A percentile compares a stretch with the other conserved stretches of the same genome.
These are phyloP conservation scores for mouse (Mus musculus) DNA, from an alignment of 2,113 vertebrate genomes.

Conservation along the genomic window DNA sequence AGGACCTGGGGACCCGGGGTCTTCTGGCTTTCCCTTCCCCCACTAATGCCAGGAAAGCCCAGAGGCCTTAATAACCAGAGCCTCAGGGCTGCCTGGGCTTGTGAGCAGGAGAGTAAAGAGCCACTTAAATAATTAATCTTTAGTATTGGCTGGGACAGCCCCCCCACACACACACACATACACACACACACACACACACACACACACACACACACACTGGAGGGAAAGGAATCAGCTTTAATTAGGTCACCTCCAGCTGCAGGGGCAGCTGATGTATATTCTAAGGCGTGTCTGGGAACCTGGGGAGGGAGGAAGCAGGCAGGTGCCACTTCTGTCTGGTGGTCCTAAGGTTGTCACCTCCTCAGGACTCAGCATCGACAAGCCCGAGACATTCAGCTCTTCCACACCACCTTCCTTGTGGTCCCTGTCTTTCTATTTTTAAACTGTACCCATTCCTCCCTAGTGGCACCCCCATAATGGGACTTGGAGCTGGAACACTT, in stretches of 20 bases:
- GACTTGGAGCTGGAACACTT: not conserved
- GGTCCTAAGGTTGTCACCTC: not conserved
- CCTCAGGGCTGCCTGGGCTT: not conserved
- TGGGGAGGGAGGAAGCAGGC: not conserved
- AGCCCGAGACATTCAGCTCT: not conserved
- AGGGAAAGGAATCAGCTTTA: conserved; percentile 52
- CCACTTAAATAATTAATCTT: not conserved
- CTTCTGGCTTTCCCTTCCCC: not conserved
- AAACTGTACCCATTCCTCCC: not conserved
- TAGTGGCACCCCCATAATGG: not conserved
- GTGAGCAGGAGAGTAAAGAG: not conserved
- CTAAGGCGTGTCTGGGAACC: conserved; percentile 63
- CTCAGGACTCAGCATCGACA: not conserved
- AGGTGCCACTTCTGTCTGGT: not conserved
- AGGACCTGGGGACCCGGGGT: not conserved
- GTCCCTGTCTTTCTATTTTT: not conserved
- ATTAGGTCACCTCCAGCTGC: conserved; percentile 75
- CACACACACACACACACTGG: not conserved
- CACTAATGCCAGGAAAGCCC: not conserved
- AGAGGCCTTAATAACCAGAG: not conserved
- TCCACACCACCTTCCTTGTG: accelerated
- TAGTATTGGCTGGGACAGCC: not conserved
- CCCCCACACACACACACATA: not conserved
- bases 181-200: not conserved
- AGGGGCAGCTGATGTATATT: conserved; percentile 51